Percentiles rank a stretch among this genome's conserved stretches.
These are phyloP conservation scores for Pseudomyrmex concolor DNA, from an alignment of 1,140 invertebrate species.

Conservation along the genomic window DNA sequence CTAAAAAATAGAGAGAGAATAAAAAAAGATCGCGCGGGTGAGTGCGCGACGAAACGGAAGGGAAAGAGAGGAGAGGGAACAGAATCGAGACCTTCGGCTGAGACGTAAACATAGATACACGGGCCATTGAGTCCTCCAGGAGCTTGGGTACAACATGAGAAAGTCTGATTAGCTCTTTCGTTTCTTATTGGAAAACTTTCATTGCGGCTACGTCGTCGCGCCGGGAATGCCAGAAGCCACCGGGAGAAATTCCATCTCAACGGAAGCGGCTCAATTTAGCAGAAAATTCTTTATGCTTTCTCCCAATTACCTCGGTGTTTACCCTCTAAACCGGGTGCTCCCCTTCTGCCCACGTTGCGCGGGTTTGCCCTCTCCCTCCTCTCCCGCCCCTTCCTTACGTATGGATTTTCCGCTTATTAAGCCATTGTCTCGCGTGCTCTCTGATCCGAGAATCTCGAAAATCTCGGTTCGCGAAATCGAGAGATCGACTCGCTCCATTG, in stretches of 20 bases:
- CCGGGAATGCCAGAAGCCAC: constrained; percentile 38
- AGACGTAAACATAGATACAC: constrained; percentile 64
- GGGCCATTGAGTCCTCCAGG: constrained; percentile 74
- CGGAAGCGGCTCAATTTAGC: constrained; percentile 77
- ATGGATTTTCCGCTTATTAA: constrained; percentile 54
- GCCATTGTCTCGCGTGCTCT: constrained; percentile 48
- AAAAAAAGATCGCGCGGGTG: not conserved
- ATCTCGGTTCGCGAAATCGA: constrained; percentile 34
- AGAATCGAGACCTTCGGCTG: constrained; percentile 28
- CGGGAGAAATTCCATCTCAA: constrained; percentile 76
- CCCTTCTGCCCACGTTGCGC: not conserved
- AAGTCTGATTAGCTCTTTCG: constrained; percentile 81
- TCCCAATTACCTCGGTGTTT: constrained; percentile 75
- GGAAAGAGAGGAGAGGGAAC: not conserved
- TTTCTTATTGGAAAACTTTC: constrained; percentile 78
- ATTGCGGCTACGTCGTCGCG: constrained; percentile 57
- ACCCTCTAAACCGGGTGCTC: constrained; percentile 60
- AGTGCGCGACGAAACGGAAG: not conserved
- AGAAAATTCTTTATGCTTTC: constrained; percentile 80
- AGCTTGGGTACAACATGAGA: constrained; percentile 68
- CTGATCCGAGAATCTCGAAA: constrained; percentile 37
- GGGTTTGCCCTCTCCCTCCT: not conserved
- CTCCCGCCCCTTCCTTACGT: not conserved
- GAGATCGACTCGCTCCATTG: not conserved
- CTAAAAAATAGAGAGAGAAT: constrained; percentile 16